Base-by-base conservation (phyloP, 2,888 invertebrate species). In the Lissocephala sabroskyi region DNA sequence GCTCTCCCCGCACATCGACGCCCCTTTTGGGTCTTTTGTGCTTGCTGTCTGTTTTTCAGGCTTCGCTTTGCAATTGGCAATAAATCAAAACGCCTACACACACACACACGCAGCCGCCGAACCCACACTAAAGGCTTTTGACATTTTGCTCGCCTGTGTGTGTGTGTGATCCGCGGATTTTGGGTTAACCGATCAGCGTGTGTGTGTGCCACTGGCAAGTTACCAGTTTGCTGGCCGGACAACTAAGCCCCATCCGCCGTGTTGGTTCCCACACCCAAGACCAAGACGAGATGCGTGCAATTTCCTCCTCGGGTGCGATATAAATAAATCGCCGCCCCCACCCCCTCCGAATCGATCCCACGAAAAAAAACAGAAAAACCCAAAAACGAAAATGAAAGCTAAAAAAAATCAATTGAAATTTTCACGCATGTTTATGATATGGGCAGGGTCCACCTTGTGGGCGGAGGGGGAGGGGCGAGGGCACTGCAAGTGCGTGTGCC, bases 391-490 rank as follows among this genome's bases (percentile, higher is more conserved):
- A 23, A 23, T 7, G 7, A 23, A 23, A 23, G 23, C 23, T 5
- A 23, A 23, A 23, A 23, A 65, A 76, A 67, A 67, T 67, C 74
- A 76, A 67, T 67, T 67, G 67, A 76, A n/a, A 73, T 73, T 67
- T 67, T 76, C 76, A 67, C 67, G 67, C 73, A 73, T 73, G 62
- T 76, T 67, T 76, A 76, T 67, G 68, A 45, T n/a, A n/a, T n/a
- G n/a, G n/a, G n/a, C n/a, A n/a, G n/a, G n/a, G 1, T 13, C 35
- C 16, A 3, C 35, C 16, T n/a, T n/a, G n/a, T n/a, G n/a, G n/a
- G n/a, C n/a, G n/a, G n/a, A n/a, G n/a, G n/a, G n/a, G n/a, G n/a
- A n/a, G n/a, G n/a, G n/a, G n/a, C n/a, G n/a, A n/a, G n/a, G n/a
- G n/a, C n/a, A n/a, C n/a, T 35, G 13, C 16, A 59, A 59, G 52